Conservation (phyloP, 1,140 invertebrate genomes). For the Aphis gossypii region DNA sequence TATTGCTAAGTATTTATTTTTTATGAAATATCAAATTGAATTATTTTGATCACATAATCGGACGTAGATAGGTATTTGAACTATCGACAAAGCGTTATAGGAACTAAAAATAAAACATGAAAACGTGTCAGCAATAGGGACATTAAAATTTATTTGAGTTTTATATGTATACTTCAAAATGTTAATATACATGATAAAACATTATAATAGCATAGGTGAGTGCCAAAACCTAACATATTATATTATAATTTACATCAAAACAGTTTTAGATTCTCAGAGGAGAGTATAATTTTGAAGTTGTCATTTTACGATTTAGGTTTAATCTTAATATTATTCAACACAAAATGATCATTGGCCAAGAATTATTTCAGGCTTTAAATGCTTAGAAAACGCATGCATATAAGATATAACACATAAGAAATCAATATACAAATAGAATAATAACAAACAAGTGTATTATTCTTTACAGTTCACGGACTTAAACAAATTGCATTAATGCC, state of each 20-base stretch:
- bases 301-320: neutral
- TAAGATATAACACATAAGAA: too few relatives aligned
- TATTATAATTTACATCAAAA: neutral
- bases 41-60: neutral
- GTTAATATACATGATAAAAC: neutral
- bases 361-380: neutral
- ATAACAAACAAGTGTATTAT: neutral
- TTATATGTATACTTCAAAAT: neutral
- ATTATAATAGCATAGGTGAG: neutral
- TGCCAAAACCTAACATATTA: neutral
- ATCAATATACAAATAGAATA: neutral
- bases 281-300: neutral
- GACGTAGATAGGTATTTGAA: neutral
- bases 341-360: neutral
- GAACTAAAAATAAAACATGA: neutral
- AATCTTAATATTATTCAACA: neutral
- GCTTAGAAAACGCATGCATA: neutral
- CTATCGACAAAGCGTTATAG: neutral
- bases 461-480: neutral
- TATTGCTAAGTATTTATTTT: neutral
- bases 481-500: neutral
- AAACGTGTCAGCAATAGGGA: neutral
- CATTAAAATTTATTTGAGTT: neutral
- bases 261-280: neutral
- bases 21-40: neutral